Evolutionary conservation across 2,888 invertebrate species (phyloP).

Genomic region (Tridacna gigas): DNA sequence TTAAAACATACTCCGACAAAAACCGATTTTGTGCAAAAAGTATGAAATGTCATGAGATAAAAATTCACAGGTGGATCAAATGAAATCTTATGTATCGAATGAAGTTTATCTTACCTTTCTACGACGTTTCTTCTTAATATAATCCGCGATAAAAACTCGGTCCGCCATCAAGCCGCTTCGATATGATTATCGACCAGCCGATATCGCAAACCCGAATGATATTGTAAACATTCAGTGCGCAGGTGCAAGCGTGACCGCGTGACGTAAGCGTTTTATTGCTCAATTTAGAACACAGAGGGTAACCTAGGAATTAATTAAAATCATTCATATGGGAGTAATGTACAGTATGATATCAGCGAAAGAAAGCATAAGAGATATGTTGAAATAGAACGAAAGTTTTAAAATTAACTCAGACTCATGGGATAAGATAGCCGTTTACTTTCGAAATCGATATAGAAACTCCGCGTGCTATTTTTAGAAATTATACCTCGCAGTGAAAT

Average conservation of each 20-base stretch:
- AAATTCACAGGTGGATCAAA: slow-evolving; percentile 17
- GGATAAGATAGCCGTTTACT: background rate
- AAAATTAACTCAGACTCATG: background rate
- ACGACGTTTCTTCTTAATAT: slow-evolving; percentile 68
- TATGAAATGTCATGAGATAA: slow-evolving; percentile 41
- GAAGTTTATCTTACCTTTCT: slow-evolving; percentile 59
- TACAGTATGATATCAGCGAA: background rate
- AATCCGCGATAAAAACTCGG: slow-evolving; percentile 68
- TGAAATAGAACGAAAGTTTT: slow-evolving; percentile 1
- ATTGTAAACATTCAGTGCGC: slow-evolving; percentile 61
- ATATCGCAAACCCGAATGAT: slow-evolving; percentile 20
- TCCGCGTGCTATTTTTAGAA: slow-evolving; percentile 13
- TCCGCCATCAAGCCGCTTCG: slow-evolving; percentile 60
- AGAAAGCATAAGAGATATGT: background rate
- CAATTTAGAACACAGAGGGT: slow-evolving; percentile 23
- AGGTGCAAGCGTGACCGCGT: slow-evolving; percentile 36
- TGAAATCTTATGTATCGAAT: slow-evolving; percentile 20
- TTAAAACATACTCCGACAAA: background rate
- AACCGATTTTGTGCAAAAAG: slow-evolving; percentile 3
- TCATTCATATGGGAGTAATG: background rate
- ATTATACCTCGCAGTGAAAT: slow-evolving; percentile 11
- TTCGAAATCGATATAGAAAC: slow-evolving; percentile 8
- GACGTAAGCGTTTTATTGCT: slow-evolving; percentile 18
- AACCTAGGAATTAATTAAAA: slow-evolving; percentile 1
- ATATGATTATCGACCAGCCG: slow-evolving; percentile 63